Evolutionary conservation across 2,797 vertebrate genomes (phyloP).

Genomic region (Phaenicophaeus curvirostris): DNA sequence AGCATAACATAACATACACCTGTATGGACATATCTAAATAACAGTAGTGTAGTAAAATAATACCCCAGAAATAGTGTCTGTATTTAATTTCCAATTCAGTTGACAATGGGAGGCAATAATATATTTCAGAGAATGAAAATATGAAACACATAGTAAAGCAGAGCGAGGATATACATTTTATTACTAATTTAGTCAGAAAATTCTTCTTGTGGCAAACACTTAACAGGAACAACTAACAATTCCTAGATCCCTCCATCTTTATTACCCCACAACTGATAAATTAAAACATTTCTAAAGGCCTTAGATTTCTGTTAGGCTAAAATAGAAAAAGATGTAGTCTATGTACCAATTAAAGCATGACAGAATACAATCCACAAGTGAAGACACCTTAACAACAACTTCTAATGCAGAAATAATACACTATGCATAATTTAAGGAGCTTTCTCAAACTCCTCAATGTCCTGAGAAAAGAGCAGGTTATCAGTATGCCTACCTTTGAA

Average conservation of each 20-base stretch:
- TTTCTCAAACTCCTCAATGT: not conserved
- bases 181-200: not conserved
- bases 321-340: not conserved
- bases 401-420: not conserved
- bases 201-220: not conserved
- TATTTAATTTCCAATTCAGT: not conserved
- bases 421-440: not conserved
- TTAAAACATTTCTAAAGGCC: not conserved
- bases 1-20: not conserved
- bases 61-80: not conserved
- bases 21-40: not conserved
- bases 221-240: not conserved
- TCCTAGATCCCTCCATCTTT: not conserved
- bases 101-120: not conserved
- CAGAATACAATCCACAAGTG: not conserved
- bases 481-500: not conserved
- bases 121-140: constrained; percentile 15
- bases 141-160: not conserved
- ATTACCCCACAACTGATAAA: not conserved
- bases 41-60: not conserved
- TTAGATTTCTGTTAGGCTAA: not conserved
- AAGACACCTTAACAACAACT: not conserved
- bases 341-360: not conserved
- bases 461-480: not conserved
- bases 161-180: not conserved